Evolutionary conservation across 2,888 invertebrate genomes (phyloP).

Genomic region (Andrena praecox): DNA sequence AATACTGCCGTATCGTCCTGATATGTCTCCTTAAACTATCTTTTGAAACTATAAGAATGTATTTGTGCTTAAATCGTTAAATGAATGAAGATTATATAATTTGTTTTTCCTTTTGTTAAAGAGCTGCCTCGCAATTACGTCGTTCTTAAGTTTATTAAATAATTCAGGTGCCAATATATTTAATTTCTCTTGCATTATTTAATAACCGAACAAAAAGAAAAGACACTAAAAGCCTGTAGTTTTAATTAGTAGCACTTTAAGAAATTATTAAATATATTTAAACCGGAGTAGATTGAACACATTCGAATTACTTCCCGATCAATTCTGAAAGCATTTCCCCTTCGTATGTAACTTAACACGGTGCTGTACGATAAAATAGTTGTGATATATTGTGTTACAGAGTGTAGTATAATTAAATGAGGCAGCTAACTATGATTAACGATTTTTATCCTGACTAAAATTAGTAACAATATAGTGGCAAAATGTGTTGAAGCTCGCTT

Average conservation of each 20-base stretch:
- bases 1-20: conserved; percentile 22
- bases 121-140: conserved; percentile 70
- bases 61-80: conserved; percentile 73
- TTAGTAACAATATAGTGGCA: conserved; percentile 40
- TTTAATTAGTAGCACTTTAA: conserved; percentile 28
- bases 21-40: conserved; percentile 30
- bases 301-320: conserved; percentile 31
- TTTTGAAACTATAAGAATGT: conserved; percentile 40
- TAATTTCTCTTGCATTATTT: conserved; percentile 36
- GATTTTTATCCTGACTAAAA: conserved; percentile 51
- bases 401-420: conserved; percentile 54
- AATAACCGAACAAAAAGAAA: conserved; percentile 16
- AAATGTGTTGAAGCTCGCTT: conserved; percentile 41
- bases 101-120: conserved; percentile 60
- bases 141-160: conserved; percentile 58
- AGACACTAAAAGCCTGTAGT: conserved; percentile 21
- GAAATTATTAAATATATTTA: conserved; percentile 22
- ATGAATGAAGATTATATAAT: conserved; percentile 50
- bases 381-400: conserved; percentile 63
- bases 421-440: conserved; percentile 56
- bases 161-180: conserved; percentile 73
- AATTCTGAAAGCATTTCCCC: conserved; percentile 53
- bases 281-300: conserved; percentile 9
- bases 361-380: conserved; percentile 74
- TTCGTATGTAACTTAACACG: conserved; percentile 68